phyloP scores from a whole-genome alignment of 2,797 vertebrate genomes.

The Eremophila alpestris region DNA sequence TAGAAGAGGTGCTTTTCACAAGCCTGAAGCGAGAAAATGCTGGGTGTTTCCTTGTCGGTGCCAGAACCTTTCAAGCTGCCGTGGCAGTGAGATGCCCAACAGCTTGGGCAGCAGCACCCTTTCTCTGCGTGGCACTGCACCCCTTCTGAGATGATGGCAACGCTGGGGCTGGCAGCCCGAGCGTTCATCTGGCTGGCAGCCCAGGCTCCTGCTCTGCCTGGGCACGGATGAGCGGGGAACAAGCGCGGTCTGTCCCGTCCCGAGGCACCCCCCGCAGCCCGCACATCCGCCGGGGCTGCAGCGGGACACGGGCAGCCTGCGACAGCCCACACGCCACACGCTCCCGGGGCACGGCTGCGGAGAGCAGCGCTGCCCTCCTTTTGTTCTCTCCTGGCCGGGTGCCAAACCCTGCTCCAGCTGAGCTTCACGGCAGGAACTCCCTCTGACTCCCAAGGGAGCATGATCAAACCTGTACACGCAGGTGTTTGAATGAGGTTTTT shows the following conservation, averaged over 20 bases:
- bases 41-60: not conserved
- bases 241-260: not conserved
- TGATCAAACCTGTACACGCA: not conserved
- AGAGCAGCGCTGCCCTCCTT: not conserved
- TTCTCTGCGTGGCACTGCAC: not conserved
- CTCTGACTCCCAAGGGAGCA: not conserved
- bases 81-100: not conserved
- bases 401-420: not conserved
- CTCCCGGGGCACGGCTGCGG: not conserved
- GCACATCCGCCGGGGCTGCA: accelerated
- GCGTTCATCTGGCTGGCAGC: not conserved
- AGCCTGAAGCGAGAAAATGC: not conserved
- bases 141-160: not conserved
- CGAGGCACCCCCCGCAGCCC: not conserved
- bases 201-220: not conserved
- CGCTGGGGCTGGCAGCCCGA: not conserved
- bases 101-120: not conserved
- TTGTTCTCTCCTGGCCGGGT: not conserved
- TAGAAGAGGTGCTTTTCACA: not conserved
- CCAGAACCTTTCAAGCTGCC: not conserved
- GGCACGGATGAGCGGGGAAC: not conserved
- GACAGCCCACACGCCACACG: not conserved
- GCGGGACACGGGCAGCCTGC: not conserved
- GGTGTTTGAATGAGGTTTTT: accelerated
- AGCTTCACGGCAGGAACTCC: not conserved